phyloP scores from a whole-genome alignment of 2,797 vertebrate species.

The Gallinago solitaria region DNA sequence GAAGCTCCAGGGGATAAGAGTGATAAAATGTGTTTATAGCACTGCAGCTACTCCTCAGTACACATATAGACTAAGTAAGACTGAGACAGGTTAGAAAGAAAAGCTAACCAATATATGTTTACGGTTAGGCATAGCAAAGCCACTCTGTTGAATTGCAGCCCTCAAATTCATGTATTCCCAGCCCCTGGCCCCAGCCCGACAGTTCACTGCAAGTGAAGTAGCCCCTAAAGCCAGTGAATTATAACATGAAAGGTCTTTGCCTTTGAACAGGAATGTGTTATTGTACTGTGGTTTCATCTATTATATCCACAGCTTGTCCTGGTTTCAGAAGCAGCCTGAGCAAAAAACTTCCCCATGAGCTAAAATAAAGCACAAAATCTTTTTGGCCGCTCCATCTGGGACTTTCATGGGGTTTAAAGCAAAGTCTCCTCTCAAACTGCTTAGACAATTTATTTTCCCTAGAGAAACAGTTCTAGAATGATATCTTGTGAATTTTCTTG shows the following conservation, averaged over 20 bases:
- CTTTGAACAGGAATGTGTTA: neutral
- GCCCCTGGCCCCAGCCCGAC: neutral
- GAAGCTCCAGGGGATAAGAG: neutral
- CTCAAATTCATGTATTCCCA: neutral
- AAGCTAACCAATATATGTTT: neutral
- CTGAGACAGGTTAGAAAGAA: neutral
- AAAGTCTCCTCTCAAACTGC: neutral
- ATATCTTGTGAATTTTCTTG: conserved; percentile 22
- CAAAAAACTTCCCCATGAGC: neutral
- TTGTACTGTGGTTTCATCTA: neutral
- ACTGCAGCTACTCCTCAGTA: neutral
- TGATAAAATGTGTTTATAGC: neutral
- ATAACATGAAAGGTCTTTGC: neutral
- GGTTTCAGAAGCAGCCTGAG: neutral
- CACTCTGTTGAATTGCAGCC: neutral
- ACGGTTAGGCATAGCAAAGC: neutral
- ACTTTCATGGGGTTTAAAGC: neutral
- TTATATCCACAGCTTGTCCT: neutral
- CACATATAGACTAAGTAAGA: neutral
- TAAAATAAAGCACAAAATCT: neutral
- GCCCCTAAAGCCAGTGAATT: neutral
- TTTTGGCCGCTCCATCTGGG: neutral
- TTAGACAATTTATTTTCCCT: neutral
- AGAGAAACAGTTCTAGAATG: neutral
- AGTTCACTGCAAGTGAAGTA: neutral